Conservation (phyloP, 2,888 invertebrate genomes). For the Ethmia dodecea region DNA sequence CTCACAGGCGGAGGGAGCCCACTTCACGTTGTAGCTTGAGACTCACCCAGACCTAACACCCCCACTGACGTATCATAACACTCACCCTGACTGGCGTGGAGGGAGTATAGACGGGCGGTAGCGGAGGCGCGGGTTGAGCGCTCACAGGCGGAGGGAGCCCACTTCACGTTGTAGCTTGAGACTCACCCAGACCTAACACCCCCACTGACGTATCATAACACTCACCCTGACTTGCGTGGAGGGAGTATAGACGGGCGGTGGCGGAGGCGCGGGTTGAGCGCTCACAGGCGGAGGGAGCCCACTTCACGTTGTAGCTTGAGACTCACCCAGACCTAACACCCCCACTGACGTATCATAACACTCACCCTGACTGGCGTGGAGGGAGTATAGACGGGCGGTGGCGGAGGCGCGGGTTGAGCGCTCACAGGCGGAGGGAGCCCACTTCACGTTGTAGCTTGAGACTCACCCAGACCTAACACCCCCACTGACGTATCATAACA, state of each 20-base stretch:
- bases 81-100: slow-evolving; percentile 69
- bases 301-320: no score
- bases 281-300: slow-evolving; percentile 69
- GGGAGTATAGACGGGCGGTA: slow-evolving; percentile 75
- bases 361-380: slow-evolving; percentile 69
- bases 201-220: no score
- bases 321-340: no score
- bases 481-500: no score
- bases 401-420: slow-evolving; percentile 39
- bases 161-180: no score
- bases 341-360: no score
- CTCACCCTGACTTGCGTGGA: slow-evolving; percentile 69
- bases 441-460: slow-evolving; percentile 88
- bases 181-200: no score
- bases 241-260: slow-evolving; percentile 75
- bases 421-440: slow-evolving; percentile 74
- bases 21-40: no score
- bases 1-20: slow-evolving; percentile 69
- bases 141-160: slow-evolving; percentile 69
- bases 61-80: no score
- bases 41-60: no score
- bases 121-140: slow-evolving; percentile 39
- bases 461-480: no score
- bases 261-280: slow-evolving; percentile 39
- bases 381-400: slow-evolving; percentile 75